Conservation (phyloP, 2,113 vertebrate species). For the Stictonetta naevosa region DNA sequence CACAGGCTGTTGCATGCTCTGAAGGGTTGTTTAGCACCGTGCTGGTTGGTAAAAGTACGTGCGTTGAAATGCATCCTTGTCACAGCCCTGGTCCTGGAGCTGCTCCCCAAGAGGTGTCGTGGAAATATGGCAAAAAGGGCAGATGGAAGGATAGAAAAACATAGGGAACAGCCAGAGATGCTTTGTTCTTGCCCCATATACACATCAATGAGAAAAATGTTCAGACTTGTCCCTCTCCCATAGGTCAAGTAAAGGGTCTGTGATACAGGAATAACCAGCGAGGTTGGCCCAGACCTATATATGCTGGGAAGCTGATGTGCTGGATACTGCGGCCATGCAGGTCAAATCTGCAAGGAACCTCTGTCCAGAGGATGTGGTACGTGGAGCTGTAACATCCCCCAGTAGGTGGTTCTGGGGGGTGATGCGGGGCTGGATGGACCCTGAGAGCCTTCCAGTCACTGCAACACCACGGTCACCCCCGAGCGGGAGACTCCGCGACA, state of each 20-base stretch:
- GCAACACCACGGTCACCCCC: not conserved
- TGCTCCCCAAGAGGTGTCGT: not conserved
- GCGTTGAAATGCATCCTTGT: rapidly evolving
- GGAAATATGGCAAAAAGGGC: not conserved
- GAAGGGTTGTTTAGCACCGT: not conserved
- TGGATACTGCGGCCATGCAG: not conserved
- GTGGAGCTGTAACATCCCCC: not conserved
- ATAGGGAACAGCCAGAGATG: not conserved
- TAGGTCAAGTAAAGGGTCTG: not conserved
- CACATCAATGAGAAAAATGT: not conserved
- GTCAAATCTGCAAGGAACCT: not conserved
- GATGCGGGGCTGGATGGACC: not conserved
- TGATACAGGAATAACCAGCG: not conserved
- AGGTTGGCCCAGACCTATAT: not conserved
- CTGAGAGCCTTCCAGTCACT: rapidly evolving
- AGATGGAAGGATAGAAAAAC: not conserved
- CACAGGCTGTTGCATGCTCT: not conserved
- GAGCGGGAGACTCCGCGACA: constrained; percentile 21
- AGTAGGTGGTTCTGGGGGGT: not conserved
- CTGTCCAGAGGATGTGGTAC: not conserved
- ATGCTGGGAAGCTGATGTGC: rapidly evolving
- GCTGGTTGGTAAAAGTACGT: rapidly evolving
- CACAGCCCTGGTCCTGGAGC: not conserved
- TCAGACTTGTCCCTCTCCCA: not conserved
- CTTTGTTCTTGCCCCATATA: not conserved